Percentiles rank a stretch among this genome's conserved stretches.
Conservation (phyloP, 2,888 invertebrate species). For the Shargacucullia verbasci region DNA sequence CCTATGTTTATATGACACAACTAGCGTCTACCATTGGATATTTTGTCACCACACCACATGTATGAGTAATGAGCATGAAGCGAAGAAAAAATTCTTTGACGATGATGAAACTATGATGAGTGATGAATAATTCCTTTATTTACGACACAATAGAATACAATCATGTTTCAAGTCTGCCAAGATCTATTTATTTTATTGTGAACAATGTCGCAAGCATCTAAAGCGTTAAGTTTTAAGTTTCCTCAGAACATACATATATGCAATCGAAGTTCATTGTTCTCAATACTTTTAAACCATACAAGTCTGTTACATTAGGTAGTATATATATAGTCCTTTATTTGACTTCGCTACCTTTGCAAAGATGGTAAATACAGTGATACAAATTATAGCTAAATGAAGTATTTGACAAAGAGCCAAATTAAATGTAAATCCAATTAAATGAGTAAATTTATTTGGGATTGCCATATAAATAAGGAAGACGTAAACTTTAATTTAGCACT, state of each 20-base stretch:
- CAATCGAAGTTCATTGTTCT: too few relatives aligned
- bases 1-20: neutral
- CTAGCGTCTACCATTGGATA: constrained; percentile 5
- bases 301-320: too few relatives aligned
- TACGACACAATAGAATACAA: constrained; percentile 8
- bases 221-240: too few relatives aligned
- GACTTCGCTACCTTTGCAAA: neutral
- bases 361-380: neutral
- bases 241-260: too few relatives aligned
- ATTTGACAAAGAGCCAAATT: neutral
- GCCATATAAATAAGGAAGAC: neutral
- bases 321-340: too few relatives aligned
- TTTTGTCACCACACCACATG: constrained; percentile 17
- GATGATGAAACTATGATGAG: constrained; percentile 24
- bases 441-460: too few relatives aligned
- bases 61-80: constrained; percentile 23
- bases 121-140: constrained; percentile 19
- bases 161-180: constrained; percentile 34
- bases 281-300: too few relatives aligned
- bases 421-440: neutral
- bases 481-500: neutral
- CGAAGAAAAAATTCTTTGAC: constrained; percentile 19
- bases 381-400: constrained; percentile 10
- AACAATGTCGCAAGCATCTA: constrained; percentile 6
- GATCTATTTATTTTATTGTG: constrained; percentile 19